These are phyloP conservation scores for Vicugna pacos DNA, from an alignment of 2,113 vertebrate species.

Conservation along the genomic window DNA sequence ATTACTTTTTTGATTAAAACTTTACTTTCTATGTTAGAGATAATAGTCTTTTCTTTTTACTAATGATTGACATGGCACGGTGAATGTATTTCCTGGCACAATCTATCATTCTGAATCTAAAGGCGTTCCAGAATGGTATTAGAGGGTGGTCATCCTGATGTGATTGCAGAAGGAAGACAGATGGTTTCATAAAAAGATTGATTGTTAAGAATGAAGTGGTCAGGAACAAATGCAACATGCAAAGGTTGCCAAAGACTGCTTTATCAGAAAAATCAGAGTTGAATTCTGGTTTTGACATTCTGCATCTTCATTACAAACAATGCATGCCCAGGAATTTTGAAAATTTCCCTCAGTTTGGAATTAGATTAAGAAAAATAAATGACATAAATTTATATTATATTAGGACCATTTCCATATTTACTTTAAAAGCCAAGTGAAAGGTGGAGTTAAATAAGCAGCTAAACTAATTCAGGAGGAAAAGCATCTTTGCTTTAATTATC, in stretches of 20 bases:
- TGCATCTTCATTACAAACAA: neutral
- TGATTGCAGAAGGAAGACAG: neutral
- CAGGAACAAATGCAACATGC: neutral
- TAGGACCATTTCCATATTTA: neutral
- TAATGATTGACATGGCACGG: neutral
- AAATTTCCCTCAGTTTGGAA: neutral
- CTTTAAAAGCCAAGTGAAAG: neutral
- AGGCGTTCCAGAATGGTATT: neutral
- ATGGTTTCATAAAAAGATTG: neutral
- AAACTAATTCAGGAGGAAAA: neutral
- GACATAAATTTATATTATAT: neutral
- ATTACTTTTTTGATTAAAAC: neutral
- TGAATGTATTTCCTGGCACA: neutral
- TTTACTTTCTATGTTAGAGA: neutral
- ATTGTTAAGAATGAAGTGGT: neutral
- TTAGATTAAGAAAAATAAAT: constrained; percentile 15
- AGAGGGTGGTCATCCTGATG: neutral
- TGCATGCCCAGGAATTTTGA: neutral
- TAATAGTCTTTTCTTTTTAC: neutral
- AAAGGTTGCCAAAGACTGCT: neutral
- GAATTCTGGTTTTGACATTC: neutral
- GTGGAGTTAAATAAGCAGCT: neutral
- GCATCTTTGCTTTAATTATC: neutral
- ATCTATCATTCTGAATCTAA: neutral
- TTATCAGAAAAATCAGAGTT: neutral